Percentiles rank a stretch among this genome's conserved stretches.
Evolutionary conservation across 1,140 invertebrate species (phyloP).

Genomic region (Drosophila lowei): DNA sequence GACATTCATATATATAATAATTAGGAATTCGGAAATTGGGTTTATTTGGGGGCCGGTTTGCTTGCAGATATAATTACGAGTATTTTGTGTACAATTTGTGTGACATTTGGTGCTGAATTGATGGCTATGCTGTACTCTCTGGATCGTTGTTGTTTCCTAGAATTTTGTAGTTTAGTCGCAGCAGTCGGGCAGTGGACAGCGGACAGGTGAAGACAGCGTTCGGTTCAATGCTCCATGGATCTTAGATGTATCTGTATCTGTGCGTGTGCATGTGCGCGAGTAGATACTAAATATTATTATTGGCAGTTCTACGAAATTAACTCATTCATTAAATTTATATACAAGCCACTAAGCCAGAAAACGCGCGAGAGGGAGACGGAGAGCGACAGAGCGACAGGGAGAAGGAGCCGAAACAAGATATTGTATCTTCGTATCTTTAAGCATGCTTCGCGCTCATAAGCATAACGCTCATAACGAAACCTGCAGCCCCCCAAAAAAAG

Average conservation of each 20-base stretch:
- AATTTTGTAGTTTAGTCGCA: neutral
- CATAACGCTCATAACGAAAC: slow-evolving; percentile 66
- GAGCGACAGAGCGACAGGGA: neutral
- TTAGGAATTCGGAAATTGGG: too few relatives aligned
- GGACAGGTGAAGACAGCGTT: slow-evolving; percentile 20
- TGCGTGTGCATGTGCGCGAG: slow-evolving; percentile 22
- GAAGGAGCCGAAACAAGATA: slow-evolving; percentile 26
- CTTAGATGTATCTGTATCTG: slow-evolving; percentile 1
- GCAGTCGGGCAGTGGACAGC: neutral
- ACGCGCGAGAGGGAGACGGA: slow-evolving; percentile 1
- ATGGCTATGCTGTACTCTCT: neutral
- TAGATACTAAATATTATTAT: slow-evolving; percentile 60
- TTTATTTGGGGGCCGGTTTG: too few relatives aligned
- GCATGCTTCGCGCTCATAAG: slow-evolving; percentile 55
- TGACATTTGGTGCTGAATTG: neutral
- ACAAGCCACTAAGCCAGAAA: slow-evolving; percentile 40
- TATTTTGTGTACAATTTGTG: too few relatives aligned
- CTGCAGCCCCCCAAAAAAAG: slow-evolving; percentile 28
- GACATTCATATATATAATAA: too few relatives aligned
- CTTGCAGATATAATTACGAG: too few relatives aligned
- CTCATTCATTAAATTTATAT: slow-evolving; percentile 78
- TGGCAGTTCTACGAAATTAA: slow-evolving; percentile 67
- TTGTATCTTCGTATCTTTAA: slow-evolving; percentile 50
- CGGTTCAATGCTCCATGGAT: slow-evolving; percentile 55
- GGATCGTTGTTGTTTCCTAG: too few relatives aligned